These are phyloP conservation scores for Nomada flava DNA, from an alignment of 2,888 invertebrate species.

Conservation along the genomic window DNA sequence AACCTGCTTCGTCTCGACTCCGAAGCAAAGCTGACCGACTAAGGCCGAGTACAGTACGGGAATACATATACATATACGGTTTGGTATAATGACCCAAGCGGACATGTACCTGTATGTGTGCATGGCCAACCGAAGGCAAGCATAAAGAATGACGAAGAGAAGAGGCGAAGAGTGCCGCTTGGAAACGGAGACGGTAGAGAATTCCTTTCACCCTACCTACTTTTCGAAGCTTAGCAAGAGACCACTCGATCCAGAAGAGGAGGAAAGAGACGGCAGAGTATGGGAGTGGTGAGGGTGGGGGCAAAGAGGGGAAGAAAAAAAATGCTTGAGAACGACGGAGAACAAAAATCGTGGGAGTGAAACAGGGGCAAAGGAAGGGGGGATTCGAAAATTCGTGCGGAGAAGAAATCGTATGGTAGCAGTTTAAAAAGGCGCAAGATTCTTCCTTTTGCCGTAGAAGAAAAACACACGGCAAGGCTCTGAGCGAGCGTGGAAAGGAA, in stretches of 20 bases:
- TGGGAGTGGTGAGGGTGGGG: background rate
- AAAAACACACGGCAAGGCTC: background rate
- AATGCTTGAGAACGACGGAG: constrained; percentile 10
- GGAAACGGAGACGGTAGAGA: constrained; percentile 63
- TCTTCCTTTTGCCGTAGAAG: background rate
- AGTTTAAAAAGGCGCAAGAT: background rate
- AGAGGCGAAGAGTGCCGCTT: constrained; percentile 54
- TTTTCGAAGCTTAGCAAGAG: constrained; percentile 43
- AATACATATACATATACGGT: constrained; percentile 27
- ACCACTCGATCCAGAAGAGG: constrained; percentile 2
- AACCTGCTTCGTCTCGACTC: constrained; percentile 37
- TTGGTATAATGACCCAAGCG: constrained; percentile 49
- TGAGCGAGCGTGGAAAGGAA: background rate
- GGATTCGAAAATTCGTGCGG: background rate
- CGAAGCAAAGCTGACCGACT: constrained; percentile 56
- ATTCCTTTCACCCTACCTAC: constrained; percentile 66
- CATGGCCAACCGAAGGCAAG: constrained; percentile 49
- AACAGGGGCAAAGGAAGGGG: background rate
- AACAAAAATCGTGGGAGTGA: constrained; percentile 17
- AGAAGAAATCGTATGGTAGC: background rate
- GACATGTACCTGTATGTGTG: constrained; percentile 28
- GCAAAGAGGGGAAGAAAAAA: constrained; percentile 17
- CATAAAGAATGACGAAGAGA: constrained; percentile 55
- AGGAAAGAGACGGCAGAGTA: constrained; percentile 1
- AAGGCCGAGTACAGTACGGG: constrained; percentile 40